Evolutionary conservation across 2,797 vertebrate genomes (phyloP), one percentile per base, ranked within the genome.

Genomic region (Phalloptychus januarius): DNA sequence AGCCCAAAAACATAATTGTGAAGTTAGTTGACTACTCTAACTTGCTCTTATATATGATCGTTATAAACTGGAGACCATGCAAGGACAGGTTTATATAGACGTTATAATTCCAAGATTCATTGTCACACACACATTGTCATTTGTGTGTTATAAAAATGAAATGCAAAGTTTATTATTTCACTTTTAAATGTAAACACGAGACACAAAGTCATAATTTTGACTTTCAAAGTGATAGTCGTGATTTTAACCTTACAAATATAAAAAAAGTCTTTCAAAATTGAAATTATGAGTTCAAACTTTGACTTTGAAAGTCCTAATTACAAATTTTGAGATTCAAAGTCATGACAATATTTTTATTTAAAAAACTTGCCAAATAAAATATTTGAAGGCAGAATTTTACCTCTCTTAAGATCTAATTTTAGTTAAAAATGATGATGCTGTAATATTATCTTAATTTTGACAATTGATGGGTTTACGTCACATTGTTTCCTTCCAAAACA

Each of bases 171-270:
- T 40, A n/a, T 38, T 25, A 20, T 40, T 40, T 40, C 8, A 67
- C 23, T 67, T 67, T 40, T 1, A 25, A 25, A 67, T n/a, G 36
- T 11, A 40, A n/a, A 42, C 25, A 25, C 23, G 5, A 28, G n/a
- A 71, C 25, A 70, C n/a, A 45, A 71, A 71, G 40, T 40, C 36
- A 71, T 44, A 71, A 45, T 71, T 45, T 71, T n/a, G n/a, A 45
- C 40, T 44, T 71, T 44, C 67, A n/a, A 44, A 38, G 8, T 23
- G 23, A 70, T 3, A 42, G 5, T 7, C 1, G n/a, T 12, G 20
- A 40, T 6, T 33, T 67, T 25, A 28, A 5, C 0, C 0, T 28
- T 71, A 45, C 16, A 71, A 7, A 71, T 10, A 44, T 28, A 1
- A 28, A 40, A 67, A 10, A 44, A 7, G 12, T 44, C 25, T 28